Conservation (phyloP, 2,888 invertebrate species). For the Phaonia tiefii region DNA sequence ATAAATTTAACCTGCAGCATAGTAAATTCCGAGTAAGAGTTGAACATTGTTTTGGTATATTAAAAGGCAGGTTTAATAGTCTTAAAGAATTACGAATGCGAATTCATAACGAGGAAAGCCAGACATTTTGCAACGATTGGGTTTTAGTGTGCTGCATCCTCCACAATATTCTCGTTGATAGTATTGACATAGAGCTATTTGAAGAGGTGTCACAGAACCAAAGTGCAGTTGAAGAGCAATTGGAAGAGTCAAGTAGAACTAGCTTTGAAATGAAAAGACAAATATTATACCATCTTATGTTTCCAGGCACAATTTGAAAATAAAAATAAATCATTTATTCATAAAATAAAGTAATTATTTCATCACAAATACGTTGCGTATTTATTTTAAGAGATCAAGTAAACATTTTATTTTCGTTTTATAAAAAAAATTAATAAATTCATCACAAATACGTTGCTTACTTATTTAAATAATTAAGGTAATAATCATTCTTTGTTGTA, state of each 20-base stretch:
- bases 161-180: constrained; percentile 38
- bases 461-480: constrained; percentile 43
- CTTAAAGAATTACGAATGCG: constrained; percentile 45
- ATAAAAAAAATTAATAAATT: constrained; percentile 40
- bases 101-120: constrained; percentile 48
- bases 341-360: constrained; percentile 40
- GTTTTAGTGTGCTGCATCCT: constrained; percentile 44
- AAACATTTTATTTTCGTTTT: constrained; percentile 44
- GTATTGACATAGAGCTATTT: constrained; percentile 27
- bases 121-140: constrained; percentile 47
- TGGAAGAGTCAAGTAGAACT: constrained; percentile 26
- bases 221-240: constrained; percentile 41
- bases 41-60: constrained; percentile 45
- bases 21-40: constrained; percentile 46
- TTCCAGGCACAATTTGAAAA: constrained; percentile 47
- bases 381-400: constrained; percentile 22
- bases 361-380: background rate
- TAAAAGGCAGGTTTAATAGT: constrained; percentile 43
- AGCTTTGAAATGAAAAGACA: constrained; percentile 45
- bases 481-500: constrained; percentile 48
- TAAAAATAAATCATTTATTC: constrained; percentile 48
- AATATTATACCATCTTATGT: constrained; percentile 48
- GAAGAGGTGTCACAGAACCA: constrained; percentile 43
- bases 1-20: constrained; percentile 35
- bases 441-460: constrained; percentile 46